Conservation (phyloP, 1,140 invertebrate genomes). For the Neodiprion pinetum region DNA sequence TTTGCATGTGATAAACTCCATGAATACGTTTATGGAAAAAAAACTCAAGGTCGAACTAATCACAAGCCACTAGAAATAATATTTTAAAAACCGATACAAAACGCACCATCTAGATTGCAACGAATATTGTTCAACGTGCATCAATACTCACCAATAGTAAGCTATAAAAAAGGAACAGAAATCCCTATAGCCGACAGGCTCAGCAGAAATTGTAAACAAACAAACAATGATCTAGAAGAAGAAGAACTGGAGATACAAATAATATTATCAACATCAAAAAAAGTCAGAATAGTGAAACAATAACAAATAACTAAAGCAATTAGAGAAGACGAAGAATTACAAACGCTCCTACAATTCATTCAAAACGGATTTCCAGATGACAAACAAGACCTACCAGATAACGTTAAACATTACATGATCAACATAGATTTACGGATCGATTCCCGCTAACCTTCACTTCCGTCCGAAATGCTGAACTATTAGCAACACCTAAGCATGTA, state of each 20-base stretch:
- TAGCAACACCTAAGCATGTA: too few relatives aligned
- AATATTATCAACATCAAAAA: neutral
- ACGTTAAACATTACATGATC: conserved; percentile 21
- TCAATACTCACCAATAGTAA: conserved; percentile 43
- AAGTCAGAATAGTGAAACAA: conserved; percentile 5
- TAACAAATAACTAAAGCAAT: conserved; percentile 14
- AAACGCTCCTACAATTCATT: conserved; percentile 18
- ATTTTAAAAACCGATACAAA: conserved; percentile 50
- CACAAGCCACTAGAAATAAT: conserved; percentile 56
- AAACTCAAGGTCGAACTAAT: conserved; percentile 58
- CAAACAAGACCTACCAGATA: conserved; percentile 16
- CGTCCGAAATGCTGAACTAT: too few relatives aligned
- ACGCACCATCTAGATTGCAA: conserved; percentile 53
- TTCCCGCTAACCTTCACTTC: too few relatives aligned
- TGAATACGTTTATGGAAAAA: conserved; percentile 50
- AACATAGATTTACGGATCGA: too few relatives aligned
- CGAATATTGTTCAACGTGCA: conserved; percentile 54
- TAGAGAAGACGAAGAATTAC: conserved; percentile 20
- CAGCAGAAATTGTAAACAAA: conserved; percentile 24
- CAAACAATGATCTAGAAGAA: conserved; percentile 17
- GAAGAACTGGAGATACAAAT: conserved; percentile 11
- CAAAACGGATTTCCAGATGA: conserved; percentile 31
- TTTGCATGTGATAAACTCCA: conserved; percentile 54
- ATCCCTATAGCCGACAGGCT: conserved; percentile 39
- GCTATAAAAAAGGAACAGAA: conserved; percentile 35